These are phyloP conservation scores for Luidia sarsii DNA, from an alignment of 53 echinoderm and acorn worm species.

Conservation along the genomic window DNA sequence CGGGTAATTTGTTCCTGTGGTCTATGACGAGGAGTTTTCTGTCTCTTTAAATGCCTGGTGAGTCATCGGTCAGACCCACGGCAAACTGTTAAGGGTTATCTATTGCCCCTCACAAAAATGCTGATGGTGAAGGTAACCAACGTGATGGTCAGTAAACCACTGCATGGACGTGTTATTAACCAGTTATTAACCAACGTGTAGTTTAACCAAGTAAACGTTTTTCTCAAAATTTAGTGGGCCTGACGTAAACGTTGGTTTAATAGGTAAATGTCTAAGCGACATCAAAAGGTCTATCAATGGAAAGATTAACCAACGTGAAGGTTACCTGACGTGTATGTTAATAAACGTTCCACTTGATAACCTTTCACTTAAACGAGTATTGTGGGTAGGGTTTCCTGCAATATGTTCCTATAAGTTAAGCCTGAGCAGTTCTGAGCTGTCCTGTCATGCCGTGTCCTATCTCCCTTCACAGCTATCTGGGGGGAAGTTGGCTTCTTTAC, in stretches of 20 bases:
- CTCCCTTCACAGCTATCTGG: neutral
- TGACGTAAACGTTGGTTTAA: no score
- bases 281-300: no score
- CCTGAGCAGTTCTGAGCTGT: neutral
- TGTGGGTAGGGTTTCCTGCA: neutral
- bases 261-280: no score
- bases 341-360: no score
- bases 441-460: neutral
- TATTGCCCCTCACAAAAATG: neutral
- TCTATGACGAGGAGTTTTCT: no score
- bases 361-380: no score
- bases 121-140: conserved; percentile 43
- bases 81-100: neutral
- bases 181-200: no score
- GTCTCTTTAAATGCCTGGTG: neutral
- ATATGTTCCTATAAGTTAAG: neutral
- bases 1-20: neutral
- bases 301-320: no score
- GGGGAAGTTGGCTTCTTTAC: conserved; percentile 42
- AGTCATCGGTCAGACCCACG: neutral
- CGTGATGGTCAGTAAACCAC: conserved; percentile 14
- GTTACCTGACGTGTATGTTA: no score
- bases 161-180: neutral
- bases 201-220: no score
- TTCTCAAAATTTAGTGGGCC: no score